Conservation (phyloP, 2,113 vertebrate genomes). For the Taxidea taxus region DNA sequence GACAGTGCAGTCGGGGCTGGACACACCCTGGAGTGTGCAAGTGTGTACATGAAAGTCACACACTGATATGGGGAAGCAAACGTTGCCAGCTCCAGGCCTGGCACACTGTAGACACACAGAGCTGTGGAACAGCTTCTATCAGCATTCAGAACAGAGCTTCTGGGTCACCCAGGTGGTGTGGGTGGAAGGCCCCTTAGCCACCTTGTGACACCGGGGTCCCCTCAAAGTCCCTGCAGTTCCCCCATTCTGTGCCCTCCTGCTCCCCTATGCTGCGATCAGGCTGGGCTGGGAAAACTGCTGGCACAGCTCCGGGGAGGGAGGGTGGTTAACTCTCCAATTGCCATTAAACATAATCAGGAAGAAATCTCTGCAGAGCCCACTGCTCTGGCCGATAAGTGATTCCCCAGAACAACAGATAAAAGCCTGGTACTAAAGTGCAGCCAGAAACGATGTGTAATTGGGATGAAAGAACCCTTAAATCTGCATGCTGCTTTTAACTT, state of each 20-base stretch:
- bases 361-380: constrained; percentile 60
- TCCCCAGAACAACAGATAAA: constrained; percentile 80
- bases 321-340: constrained; percentile 75
- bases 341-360: constrained; percentile 74
- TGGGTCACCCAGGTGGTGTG: not conserved
- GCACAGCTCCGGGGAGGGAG: constrained; percentile 50
- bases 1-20: not conserved
- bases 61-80: not conserved
- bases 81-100: not conserved
- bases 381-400: constrained; percentile 69
- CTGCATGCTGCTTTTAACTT: constrained; percentile 77
- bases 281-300: not conserved
- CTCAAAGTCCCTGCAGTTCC: not conserved
- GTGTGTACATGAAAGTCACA: not conserved
- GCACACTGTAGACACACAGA: not conserved
- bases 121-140: not conserved
- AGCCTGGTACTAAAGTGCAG: constrained; percentile 76
- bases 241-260: not conserved
- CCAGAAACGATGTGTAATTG: constrained; percentile 79
- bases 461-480: constrained; percentile 77
- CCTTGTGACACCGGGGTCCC: not conserved
- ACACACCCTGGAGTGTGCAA: not conserved
- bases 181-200: not conserved
- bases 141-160: not conserved
- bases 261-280: not conserved